These are phyloP conservation scores for Aegypius monachus DNA, from an alignment of 2,113 vertebrate genomes.

Conservation along the genomic window DNA sequence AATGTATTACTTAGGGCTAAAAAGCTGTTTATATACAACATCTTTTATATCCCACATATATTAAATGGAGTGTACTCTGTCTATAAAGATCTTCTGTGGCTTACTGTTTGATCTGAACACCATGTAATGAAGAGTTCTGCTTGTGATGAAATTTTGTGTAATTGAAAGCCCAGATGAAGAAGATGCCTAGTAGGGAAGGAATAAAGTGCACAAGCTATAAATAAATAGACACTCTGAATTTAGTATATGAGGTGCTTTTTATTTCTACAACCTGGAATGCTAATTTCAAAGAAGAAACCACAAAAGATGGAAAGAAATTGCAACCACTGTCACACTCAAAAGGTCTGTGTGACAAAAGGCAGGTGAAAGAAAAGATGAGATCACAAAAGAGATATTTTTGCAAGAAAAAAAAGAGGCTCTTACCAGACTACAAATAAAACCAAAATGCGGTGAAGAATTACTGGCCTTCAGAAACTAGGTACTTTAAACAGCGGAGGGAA, in stretches of 20 bases:
- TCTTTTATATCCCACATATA: background rate
- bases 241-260: background rate
- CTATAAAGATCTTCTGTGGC: background rate
- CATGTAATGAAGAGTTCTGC: background rate
- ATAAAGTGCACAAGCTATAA: background rate
- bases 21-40: background rate
- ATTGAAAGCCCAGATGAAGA: conserved; percentile 3
- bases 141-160: background rate
- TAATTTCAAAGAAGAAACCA: background rate
- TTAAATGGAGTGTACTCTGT: background rate
- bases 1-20: background rate
- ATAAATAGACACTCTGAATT: background rate
- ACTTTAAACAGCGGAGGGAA: background rate
- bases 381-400: background rate
- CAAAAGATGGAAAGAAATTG: background rate
- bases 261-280: background rate
- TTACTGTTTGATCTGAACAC: conserved; percentile 4
- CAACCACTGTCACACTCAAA: background rate
- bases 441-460: background rate
- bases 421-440: background rate
- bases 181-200: background rate
- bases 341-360: background rate
- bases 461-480: background rate
- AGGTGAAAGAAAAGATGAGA: background rate
- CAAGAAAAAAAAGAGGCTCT: background rate